Evolutionary conservation across 2,797 vertebrate genomes (phyloP).

Genomic region (Hypotaenidia okinawae): DNA sequence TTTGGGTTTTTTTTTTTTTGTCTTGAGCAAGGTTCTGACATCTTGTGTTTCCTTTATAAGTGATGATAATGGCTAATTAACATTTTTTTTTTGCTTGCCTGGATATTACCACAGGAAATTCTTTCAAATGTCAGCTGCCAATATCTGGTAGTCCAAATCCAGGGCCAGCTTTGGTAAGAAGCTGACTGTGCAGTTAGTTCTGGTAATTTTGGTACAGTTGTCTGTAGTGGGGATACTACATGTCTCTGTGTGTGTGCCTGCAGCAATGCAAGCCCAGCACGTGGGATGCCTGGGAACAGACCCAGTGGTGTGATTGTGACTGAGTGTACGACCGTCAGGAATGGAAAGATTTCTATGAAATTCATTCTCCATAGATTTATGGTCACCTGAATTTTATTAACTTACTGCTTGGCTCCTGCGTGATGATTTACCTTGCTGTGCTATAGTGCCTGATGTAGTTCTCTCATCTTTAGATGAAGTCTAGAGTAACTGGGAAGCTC

Average conservation of each 20-base stretch:
- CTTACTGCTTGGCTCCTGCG: background rate
- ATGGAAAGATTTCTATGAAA: background rate
- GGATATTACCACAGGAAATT: background rate
- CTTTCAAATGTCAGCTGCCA: background rate
- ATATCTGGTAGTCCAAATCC: background rate
- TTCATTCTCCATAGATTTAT: background rate
- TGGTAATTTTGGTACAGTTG: background rate
- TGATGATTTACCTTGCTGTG: background rate
- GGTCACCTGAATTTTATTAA: background rate
- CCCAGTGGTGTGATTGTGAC: background rate
- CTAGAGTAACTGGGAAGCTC: background rate
- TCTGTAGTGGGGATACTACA: rapidly evolving
- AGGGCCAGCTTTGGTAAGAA: background rate
- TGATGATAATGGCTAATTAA: background rate
- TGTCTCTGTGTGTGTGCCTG: background rate
- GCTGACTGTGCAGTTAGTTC: background rate
- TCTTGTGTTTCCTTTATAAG: background rate
- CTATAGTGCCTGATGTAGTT: background rate
- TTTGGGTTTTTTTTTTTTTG: background rate
- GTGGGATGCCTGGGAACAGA: background rate
- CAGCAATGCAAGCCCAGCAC: background rate
- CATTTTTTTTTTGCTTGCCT: background rate
- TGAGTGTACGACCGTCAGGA: rapidly evolving
- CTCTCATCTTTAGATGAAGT: background rate
- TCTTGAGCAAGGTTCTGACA: background rate